These are phyloP conservation scores for Aphodius granarius DNA, from an alignment of 2,888 invertebrate genomes.

Conservation along the genomic window DNA sequence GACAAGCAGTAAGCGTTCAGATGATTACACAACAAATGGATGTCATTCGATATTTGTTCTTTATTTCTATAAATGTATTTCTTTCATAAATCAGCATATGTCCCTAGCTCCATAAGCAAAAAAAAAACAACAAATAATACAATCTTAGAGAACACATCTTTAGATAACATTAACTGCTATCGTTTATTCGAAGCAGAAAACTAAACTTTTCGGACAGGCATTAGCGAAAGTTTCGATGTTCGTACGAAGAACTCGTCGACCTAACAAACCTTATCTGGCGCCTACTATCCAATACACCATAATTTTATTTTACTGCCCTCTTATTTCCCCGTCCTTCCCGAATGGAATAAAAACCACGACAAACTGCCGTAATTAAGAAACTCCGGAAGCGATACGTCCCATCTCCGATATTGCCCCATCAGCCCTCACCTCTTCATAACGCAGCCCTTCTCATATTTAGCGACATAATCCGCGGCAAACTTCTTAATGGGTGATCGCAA, in stretches of 20 bases:
- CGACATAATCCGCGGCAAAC: not conserved
- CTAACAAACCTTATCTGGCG: not conserved
- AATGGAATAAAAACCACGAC: not conserved
- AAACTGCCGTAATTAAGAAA: not conserved
- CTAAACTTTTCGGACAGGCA: not conserved
- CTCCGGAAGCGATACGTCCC: not conserved
- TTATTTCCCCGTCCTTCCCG: not conserved
- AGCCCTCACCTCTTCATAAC: not conserved
- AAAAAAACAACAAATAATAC: not conserved
- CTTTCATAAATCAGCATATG: no score
- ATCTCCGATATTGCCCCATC: not conserved
- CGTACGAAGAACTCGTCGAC: not conserved
- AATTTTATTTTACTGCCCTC: not conserved
- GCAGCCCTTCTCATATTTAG: not conserved
- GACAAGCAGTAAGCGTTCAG: no score
- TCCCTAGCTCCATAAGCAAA: no score
- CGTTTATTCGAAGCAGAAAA: not conserved
- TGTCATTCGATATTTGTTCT: no score
- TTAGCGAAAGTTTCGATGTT: not conserved
- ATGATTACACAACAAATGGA: no score
- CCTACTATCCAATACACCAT: not conserved
- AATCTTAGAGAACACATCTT: not conserved
- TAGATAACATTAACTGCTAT: not conserved
- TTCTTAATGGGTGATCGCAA: not conserved
- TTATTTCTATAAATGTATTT: no score